Conservation (phyloP, 2,113 vertebrate species). For the Gila orcuttii region DNA sequence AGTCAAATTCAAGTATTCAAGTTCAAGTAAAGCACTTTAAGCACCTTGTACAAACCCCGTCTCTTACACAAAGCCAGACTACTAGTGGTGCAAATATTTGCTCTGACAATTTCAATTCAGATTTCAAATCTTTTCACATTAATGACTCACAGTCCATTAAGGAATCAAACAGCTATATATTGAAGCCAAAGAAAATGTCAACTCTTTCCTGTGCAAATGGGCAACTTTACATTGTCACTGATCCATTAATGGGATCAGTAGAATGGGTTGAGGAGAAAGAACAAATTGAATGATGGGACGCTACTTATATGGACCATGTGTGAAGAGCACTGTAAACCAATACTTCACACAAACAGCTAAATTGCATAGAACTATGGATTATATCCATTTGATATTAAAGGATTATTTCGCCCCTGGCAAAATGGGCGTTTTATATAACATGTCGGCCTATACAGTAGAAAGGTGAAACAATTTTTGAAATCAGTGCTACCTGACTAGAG, state of each 20-base stretch:
- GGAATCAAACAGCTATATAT: background rate
- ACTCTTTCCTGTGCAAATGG: background rate
- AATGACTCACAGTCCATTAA: background rate
- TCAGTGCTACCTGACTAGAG: too few species aligned
- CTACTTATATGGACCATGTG: conserved; percentile 69
- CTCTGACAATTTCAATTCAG: background rate
- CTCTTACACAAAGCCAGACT: background rate
- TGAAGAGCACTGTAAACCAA: conserved; percentile 26
- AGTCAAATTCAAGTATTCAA: too few species aligned
- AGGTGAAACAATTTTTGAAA: too few species aligned
- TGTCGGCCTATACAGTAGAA: too few species aligned
- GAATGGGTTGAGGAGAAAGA: conserved; percentile 53
- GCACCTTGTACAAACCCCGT: too few species aligned
- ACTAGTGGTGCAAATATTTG: background rate
- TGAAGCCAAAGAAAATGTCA: background rate
- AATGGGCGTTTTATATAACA: too few species aligned
- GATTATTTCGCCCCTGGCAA: too few species aligned
- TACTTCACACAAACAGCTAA: background rate
- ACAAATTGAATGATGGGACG: conserved; percentile 44
- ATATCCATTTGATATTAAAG: background rate
- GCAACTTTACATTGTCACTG: conserved; percentile 15
- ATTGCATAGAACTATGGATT: background rate
- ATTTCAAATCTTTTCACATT: background rate
- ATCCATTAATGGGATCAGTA: conserved; percentile 60
- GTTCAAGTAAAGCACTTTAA: too few species aligned